A percentile compares a stretch with the other conserved stretches of the same genome.
Evolutionary conservation across 2,113 vertebrate genomes (phyloP).

Genomic region (Equus quagga): DNA sequence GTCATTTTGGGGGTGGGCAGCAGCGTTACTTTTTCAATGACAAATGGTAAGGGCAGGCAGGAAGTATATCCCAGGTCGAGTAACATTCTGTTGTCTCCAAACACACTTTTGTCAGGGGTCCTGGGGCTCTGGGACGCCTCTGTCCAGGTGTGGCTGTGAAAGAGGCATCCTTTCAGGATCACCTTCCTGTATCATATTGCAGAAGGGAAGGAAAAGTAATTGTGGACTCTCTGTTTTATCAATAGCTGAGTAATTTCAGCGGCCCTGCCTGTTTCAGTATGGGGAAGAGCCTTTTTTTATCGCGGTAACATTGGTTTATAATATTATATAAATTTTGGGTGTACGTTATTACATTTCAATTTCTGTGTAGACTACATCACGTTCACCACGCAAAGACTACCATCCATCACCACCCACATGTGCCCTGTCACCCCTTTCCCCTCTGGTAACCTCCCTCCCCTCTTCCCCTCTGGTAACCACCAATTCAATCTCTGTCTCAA

Average conservation of each 20-base stretch:
- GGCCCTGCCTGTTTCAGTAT: background rate
- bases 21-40: background rate
- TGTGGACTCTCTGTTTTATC: background rate
- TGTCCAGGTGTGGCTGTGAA: background rate
- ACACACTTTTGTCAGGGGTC: background rate
- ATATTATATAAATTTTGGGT: too few relatives aligned
- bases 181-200: rapidly evolving
- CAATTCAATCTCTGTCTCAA: too few relatives aligned
- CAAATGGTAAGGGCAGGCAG: background rate
- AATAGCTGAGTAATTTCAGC: background rate
- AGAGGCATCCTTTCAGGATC: background rate
- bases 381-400: too few relatives aligned
- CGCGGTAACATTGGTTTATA: too few relatives aligned
- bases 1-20: background rate
- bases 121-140: background rate
- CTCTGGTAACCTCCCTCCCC: too few relatives aligned
- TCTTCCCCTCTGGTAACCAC: too few relatives aligned
- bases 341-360: too few relatives aligned
- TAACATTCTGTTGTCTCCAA: background rate
- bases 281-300: background rate
- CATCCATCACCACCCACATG: too few relatives aligned
- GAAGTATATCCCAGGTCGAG: too few relatives aligned
- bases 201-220: background rate
- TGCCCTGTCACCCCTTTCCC: too few relatives aligned
- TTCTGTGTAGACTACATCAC: too few relatives aligned